Conservation (phyloP, 2,888 invertebrate genomes). For the Leptinotarsa juncta region DNA sequence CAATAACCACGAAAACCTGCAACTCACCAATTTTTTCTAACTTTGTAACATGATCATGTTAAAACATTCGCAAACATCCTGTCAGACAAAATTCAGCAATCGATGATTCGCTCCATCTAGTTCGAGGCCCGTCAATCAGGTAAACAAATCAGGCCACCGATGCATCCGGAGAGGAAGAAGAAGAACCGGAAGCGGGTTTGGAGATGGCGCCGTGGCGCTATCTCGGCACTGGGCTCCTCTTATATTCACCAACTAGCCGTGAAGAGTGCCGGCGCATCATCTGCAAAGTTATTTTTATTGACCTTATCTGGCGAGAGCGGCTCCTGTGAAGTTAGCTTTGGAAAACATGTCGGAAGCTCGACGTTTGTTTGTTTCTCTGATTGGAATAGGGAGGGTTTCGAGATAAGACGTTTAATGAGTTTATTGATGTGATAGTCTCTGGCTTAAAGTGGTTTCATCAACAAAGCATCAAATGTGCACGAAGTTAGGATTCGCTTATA, state of each 20-base stretch:
- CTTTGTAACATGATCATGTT: not conserved
- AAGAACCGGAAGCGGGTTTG: slow-evolving; percentile 34
- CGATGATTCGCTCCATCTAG: not conserved
- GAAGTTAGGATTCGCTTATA: too few relatives aligned
- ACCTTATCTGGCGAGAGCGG: slow-evolving; percentile 33
- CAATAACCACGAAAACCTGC: not conserved
- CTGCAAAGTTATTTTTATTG: slow-evolving; percentile 34
- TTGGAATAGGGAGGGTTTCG: slow-evolving; percentile 6
- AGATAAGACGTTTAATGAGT: slow-evolving; percentile 14
- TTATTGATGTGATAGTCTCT: slow-evolving; percentile 6
- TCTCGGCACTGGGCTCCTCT: slow-evolving; percentile 27
- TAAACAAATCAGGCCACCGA: slow-evolving; percentile 16
- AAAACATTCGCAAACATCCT: not conserved
- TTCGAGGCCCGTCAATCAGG: slow-evolving; percentile 1
- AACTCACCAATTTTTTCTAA: not conserved
- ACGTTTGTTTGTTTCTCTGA: slow-evolving; percentile 7
- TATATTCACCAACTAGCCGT: slow-evolving; percentile 35
- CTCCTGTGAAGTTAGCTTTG: slow-evolving; percentile 29
- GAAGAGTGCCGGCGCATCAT: slow-evolving; percentile 35
- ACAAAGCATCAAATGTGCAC: not conserved
- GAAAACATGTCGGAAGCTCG: not conserved
- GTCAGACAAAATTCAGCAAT: not conserved
- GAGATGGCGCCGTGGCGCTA: slow-evolving; percentile 38
- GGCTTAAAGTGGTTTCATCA: not conserved
- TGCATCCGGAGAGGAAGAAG: slow-evolving; percentile 30